Conservation (phyloP, 2,797 vertebrate species). For the Peromyscus attwateri region DNA sequence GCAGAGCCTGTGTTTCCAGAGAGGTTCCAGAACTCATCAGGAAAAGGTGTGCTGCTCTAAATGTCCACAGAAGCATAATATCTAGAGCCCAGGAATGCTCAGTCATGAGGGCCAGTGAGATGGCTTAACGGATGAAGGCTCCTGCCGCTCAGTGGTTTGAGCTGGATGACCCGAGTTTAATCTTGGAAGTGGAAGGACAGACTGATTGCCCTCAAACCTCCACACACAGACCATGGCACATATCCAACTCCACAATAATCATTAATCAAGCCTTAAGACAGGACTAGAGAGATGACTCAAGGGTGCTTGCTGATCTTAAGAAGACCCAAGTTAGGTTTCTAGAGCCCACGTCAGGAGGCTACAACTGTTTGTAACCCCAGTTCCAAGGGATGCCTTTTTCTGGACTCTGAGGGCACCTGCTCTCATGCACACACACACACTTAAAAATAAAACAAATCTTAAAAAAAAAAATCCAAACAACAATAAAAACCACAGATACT, state of each 20-base stretch:
- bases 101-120: not conserved
- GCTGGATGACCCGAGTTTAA: not conserved
- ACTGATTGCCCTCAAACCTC: not conserved
- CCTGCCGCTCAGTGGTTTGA: not conserved
- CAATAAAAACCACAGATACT: not conserved
- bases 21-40: not conserved
- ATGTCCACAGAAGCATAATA: accelerated
- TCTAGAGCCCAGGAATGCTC: not conserved
- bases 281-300: not conserved
- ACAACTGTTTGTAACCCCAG: not conserved
- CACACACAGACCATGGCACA: no score
- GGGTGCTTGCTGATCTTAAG: not conserved
- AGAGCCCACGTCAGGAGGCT: not conserved
- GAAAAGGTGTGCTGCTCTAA: accelerated
- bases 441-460: not conserved
- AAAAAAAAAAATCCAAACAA: not conserved
- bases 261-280: not conserved
- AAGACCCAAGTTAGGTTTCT: not conserved
- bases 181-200: not conserved
- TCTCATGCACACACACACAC: not conserved
- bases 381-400: not conserved
- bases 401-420: not conserved
- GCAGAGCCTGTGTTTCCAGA: not conserved
- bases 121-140: not conserved
- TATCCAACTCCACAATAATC: no score